These are phyloP conservation scores for Margaritifera margaritifera DNA, from an alignment of 2,888 invertebrate genomes.

Conservation along the genomic window DNA sequence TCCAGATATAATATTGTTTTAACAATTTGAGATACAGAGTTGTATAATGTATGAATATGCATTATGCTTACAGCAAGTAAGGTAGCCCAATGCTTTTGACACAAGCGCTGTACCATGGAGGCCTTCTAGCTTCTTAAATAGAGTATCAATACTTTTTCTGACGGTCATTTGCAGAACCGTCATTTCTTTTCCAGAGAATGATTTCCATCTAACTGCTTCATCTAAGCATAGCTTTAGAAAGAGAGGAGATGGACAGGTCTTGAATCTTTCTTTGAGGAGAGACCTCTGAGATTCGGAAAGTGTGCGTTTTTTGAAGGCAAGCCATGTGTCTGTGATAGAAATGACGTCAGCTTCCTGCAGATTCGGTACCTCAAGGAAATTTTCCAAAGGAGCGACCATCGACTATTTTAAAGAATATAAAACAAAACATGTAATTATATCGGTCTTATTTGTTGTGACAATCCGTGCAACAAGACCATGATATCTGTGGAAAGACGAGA, in stretches of 20 bases:
- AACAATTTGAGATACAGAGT: too few relatives aligned
- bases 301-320: constrained; percentile 25
- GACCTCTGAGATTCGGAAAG: constrained; percentile 35
- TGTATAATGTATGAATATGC: neutral
- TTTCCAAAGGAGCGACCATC: neutral
- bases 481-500: too few relatives aligned
- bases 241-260: constrained; percentile 44
- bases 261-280: constrained; percentile 25
- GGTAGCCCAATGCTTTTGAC: constrained; percentile 49
- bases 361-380: constrained; percentile 20
- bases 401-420: neutral
- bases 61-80: constrained; percentile 40
- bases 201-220: constrained; percentile 50
- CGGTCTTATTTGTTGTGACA: too few relatives aligned
- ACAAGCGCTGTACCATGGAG: constrained; percentile 50
- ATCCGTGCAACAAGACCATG: too few relatives aligned
- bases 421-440: too few relatives aligned
- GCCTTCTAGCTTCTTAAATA: constrained; percentile 45
- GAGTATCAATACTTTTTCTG: constrained; percentile 28
- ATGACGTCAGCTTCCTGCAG: constrained; percentile 30
- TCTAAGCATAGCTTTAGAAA: constrained; percentile 53
- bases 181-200: constrained; percentile 29
- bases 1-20: neutral
- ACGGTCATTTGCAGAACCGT: constrained; percentile 36
- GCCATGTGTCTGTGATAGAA: constrained; percentile 40